Evolutionary conservation across 2,888 invertebrate species (phyloP).

Genomic region (Himalopsyche japonica): DNA sequence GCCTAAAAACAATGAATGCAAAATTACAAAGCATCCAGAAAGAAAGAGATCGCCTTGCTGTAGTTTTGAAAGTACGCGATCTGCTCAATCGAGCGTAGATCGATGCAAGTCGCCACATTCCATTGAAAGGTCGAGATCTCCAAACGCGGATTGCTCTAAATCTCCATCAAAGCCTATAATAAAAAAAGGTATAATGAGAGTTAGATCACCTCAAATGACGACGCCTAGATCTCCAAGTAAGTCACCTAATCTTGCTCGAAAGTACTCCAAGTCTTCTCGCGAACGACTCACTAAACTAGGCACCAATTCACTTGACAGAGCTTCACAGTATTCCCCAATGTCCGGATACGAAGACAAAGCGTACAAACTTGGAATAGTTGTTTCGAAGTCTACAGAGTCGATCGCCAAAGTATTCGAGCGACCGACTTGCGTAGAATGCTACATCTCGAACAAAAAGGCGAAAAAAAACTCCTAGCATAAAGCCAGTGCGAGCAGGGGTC

Average conservation of each 20-base stretch:
- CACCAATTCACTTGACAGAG: constrained; percentile 57
- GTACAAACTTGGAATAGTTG: constrained; percentile 61
- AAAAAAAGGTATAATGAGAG: constrained; percentile 59
- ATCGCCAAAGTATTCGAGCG: constrained; percentile 65
- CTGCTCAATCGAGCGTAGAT: constrained; percentile 43
- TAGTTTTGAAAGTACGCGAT: constrained; percentile 44
- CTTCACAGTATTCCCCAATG: constrained; percentile 57
- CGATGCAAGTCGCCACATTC: constrained; percentile 50
- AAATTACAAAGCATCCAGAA: constrained; percentile 49
- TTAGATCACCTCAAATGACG: constrained; percentile 53
- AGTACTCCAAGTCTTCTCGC: constrained; percentile 52
- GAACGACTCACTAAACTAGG: constrained; percentile 56
- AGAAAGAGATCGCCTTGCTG: constrained; percentile 47
- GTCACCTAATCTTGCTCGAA: constrained; percentile 55
- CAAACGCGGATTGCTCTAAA: constrained; percentile 53
- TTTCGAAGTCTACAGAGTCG: constrained; percentile 60
- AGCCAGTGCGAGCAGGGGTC: constrained; percentile 63
- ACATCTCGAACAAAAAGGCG: constrained; percentile 65
- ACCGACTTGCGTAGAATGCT: constrained; percentile 74
- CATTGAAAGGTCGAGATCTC: constrained; percentile 52
- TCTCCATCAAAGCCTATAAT: constrained; percentile 56
- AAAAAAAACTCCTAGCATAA: constrained; percentile 68
- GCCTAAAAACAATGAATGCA: constrained; percentile 56
- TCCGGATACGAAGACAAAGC: constrained; percentile 59
- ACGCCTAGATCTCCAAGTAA: constrained; percentile 57